These are phyloP conservation scores for Menura novaehollandiae DNA, from an alignment of 2,113 vertebrate species.

Conservation along the genomic window DNA sequence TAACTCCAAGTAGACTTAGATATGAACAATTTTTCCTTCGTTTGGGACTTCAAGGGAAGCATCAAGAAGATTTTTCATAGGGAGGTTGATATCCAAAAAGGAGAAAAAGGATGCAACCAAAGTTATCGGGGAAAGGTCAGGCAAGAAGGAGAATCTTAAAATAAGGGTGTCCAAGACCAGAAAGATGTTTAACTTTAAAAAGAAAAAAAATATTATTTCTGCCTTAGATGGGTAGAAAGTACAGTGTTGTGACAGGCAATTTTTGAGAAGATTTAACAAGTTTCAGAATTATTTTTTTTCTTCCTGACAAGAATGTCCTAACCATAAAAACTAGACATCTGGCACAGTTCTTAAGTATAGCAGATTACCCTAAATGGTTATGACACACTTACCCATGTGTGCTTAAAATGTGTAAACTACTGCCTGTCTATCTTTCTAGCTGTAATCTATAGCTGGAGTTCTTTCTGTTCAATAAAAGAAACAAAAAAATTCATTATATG, in stretches of 20 bases:
- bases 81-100: not conserved
- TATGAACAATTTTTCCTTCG: not conserved
- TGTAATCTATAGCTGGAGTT: not conserved
- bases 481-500: not conserved
- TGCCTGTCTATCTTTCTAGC: not conserved
- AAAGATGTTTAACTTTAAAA: not conserved
- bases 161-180: not conserved
- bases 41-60: not conserved
- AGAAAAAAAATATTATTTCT: not conserved
- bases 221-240: not conserved
- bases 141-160: not conserved
- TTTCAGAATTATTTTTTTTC: not conserved
- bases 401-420: not conserved
- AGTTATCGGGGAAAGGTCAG: not conserved
- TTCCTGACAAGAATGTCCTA: not conserved
- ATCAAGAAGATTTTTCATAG: not conserved
- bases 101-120: not conserved
- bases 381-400: not conserved
- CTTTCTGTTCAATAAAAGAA: not conserved
- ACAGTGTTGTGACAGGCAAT: not conserved
- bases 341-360: not conserved
- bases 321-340: not conserved
- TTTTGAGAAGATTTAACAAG: not conserved
- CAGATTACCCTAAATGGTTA: not conserved
- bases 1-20: not conserved